Evolutionary conservation across 2,113 vertebrate genomes (phyloP), one percentile per base, ranked within the genome.

Genomic region (Toxotes jaculatrix): DNA sequence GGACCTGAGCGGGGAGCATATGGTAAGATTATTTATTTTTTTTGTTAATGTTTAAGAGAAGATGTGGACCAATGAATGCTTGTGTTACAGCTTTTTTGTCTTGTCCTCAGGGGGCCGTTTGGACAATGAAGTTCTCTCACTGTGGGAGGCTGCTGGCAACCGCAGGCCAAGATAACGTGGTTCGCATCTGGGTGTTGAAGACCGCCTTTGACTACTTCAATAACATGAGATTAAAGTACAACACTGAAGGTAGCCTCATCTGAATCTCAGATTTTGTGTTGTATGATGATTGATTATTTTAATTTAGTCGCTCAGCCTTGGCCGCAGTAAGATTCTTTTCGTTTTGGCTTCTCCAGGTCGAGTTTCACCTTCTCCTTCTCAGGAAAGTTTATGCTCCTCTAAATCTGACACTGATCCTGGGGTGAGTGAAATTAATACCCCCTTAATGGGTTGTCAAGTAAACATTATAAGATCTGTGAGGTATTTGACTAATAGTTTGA

Each of bases 61-160:
- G 17, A 57, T 7, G 31, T 9, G 17, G n/a, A 4, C 57, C 47
- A 19, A 0, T 3, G 12, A 19, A 32, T 27, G 5, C 7, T 45
- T 13, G 4, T 10, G 0, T 70, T 10, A 23, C 53, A n/a, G 6
- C 32, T 7, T 27, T 9, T 64, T 21, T 79, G 47, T 82, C 67
- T 19, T 80, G 11, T 80, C 45, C 88, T 91, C 88, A 98, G 98
- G 98, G 98, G 38, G 98, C 98, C 0, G 98, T 99, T 62, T 99
- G 98, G 98, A 99, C 98, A 4, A 99, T 99, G 98, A 99, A 99
- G 86, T 99, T 99, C 93, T 99, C 98, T 80, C 97, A 99, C 91
- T 99, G 98, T 3, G 98, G 98, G 51, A 92, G 98, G 73, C 94
- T 99, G 87, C 95, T 99, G 90, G 98, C 98, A 5, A 97, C 97